These are phyloP conservation scores for Eonycteris spelaea DNA, from an alignment of 2,113 vertebrate genomes.

Conservation along the genomic window DNA sequence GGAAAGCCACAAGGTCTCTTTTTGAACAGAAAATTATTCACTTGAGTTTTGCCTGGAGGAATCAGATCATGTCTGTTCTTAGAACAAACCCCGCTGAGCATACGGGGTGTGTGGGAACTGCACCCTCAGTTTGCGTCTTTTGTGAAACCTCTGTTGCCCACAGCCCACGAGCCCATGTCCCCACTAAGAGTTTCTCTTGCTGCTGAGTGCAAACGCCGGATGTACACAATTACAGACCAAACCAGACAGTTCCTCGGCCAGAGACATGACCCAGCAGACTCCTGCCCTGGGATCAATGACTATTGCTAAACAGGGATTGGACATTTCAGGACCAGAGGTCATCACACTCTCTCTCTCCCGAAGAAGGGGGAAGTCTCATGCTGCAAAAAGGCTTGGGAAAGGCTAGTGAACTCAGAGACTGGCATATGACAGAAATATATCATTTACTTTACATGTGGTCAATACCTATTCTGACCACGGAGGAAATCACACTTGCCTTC, in stretches of 20 bases:
- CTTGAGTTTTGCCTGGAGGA: not conserved
- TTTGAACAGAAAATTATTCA: not conserved
- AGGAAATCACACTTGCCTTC: not conserved
- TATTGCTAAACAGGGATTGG: rapidly evolving
- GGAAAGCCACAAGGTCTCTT: not conserved
- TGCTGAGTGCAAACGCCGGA: rapidly evolving
- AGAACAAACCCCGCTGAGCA: not conserved
- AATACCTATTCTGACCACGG: not conserved
- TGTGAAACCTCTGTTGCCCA: rapidly evolving
- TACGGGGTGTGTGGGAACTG: rapidly evolving
- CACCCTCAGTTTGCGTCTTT: not conserved
- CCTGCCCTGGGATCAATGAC: rapidly evolving
- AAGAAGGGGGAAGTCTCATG: not conserved
- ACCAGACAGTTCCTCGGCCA: not conserved
- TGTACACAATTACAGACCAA: rapidly evolving
- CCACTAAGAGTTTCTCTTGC: not conserved
- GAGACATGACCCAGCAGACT: rapidly evolving
- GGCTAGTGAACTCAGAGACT: not conserved
- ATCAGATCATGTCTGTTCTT: not conserved
- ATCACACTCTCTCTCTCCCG: not conserved
- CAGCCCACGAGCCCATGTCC: not conserved
- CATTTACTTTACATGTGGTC: not conserved
- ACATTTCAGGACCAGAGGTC: not conserved
- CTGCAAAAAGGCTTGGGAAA: not conserved
- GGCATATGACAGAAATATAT: not conserved